Percentiles rank a stretch among this genome's conserved stretches.
These are phyloP conservation scores for Dicranocentrus wangi DNA, from an alignment of 2,888 invertebrate genomes.

Conservation along the genomic window DNA sequence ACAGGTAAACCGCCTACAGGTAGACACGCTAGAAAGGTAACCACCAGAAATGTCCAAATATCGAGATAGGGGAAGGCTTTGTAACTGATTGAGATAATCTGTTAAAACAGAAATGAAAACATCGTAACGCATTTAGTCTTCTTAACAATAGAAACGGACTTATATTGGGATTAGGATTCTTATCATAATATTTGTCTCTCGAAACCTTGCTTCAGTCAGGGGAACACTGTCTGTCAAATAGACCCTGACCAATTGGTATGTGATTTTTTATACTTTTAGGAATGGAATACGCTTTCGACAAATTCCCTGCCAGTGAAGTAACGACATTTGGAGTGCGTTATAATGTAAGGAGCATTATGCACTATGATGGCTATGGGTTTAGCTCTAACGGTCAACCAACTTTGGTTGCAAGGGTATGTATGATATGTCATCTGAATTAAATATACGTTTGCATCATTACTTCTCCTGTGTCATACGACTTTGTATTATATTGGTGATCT, in stretches of 20 bases:
- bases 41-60: too few species aligned
- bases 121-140: too few species aligned
- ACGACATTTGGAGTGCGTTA: conserved; percentile 51
- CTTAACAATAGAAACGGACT: too few species aligned
- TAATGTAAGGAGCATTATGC: conserved; percentile 61
- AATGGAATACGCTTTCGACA: conserved; percentile 44
- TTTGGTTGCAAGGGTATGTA: conserved; percentile 54
- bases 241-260: too few species aligned
- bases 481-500: neutral
- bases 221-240: too few species aligned
- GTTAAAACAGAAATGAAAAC: too few species aligned
- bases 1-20: too few species aligned
- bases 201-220: too few species aligned
- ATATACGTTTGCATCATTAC: conserved; percentile 14
- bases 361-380: conserved; percentile 54
- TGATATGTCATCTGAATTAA: neutral
- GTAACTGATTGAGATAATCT: too few species aligned
- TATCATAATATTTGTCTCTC: neutral
- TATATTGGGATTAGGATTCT: too few species aligned
- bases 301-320: conserved; percentile 1
- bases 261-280: neutral
- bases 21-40: neutral
- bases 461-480: neutral
- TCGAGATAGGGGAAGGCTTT: too few species aligned
- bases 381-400: conserved; percentile 60